Percentiles rank a stretch among this genome's conserved stretches.
These are phyloP conservation scores for Pholis gunnellus DNA, from an alignment of 2,113 vertebrate species.

Conservation along the genomic window DNA sequence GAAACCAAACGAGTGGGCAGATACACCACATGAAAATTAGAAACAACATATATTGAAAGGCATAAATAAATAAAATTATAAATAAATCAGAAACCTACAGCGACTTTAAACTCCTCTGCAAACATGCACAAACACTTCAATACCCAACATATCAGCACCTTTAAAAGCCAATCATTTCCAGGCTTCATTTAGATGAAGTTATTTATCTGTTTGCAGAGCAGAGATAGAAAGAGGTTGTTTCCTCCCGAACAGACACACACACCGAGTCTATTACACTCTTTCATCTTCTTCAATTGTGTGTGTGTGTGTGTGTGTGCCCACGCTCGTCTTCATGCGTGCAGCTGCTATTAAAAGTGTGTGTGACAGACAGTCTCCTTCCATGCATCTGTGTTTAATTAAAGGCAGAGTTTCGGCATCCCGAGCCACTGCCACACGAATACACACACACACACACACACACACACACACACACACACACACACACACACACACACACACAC, in stretches of 20 bases:
- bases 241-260: conserved; percentile 33
- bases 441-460: conserved; percentile 11
- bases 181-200: conserved; percentile 59
- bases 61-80: not conserved
- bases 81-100: conserved; percentile 3
- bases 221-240: conserved; percentile 54
- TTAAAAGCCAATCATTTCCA: conserved; percentile 41
- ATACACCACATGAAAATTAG: conserved; percentile 30
- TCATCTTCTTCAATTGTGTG: conserved; percentile 65
- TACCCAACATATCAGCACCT: conserved; percentile 38
- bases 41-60: conserved; percentile 18
- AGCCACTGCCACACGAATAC: conserved; percentile 73
- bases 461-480: conserved; percentile 5
- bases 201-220: conserved; percentile 55
- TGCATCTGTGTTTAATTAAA: conserved; percentile 94
- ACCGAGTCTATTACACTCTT: conserved; percentile 39
- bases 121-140: conserved; percentile 37
- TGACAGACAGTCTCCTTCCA: conserved; percentile 89
- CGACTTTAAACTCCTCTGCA: conserved; percentile 20
- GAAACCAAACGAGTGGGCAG: conserved; percentile 16
- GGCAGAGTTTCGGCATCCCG: conserved; percentile 88
- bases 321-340: conserved; percentile 61
- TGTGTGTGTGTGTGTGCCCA: conserved; percentile 58
- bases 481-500: conserved; percentile 21
- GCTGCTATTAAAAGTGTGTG: conserved; percentile 74